phyloP scores from a whole-genome alignment of 2,113 vertebrate species.

The Dolichallabes microphthalmus region DNA sequence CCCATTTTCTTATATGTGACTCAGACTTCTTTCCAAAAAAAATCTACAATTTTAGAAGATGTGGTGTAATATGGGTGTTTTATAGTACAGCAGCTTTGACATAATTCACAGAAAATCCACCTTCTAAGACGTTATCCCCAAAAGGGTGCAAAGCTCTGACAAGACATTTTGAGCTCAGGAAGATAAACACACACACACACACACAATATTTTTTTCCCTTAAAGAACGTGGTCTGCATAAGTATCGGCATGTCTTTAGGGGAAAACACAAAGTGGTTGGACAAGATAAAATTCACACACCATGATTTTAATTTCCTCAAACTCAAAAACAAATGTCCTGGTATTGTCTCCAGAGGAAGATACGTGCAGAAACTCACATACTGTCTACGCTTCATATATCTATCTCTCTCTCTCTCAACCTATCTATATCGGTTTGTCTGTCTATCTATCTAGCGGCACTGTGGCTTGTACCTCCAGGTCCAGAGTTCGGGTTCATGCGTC shows the following conservation, averaged over 20 bases:
- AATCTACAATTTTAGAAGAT: not conserved
- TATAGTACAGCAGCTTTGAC: not conserved
- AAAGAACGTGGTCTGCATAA: not conserved
- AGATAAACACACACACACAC: no score
- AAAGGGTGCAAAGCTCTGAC: no score
- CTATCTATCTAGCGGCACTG: not conserved
- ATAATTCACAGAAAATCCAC: not conserved
- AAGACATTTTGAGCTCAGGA: no score
- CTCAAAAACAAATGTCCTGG: not conserved
- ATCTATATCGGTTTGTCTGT: not conserved
- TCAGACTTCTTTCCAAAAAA: not conserved
- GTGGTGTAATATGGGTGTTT: not conserved
- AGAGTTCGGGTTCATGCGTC: no score
- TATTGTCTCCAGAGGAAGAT: not conserved
- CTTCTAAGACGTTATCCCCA: no score
- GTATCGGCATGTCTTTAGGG: not conserved
- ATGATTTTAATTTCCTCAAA: not conserved
- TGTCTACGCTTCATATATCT: no score
- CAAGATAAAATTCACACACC: not conserved
- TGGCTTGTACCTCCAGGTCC: no score
- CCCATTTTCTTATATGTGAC: not conserved
- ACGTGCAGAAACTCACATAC: no score
- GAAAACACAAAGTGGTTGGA: not conserved
- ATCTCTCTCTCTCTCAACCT: not conserved
- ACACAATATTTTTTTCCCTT: no score